Evolutionary conservation across 2,797 vertebrate genomes (phyloP).

Genomic region (Euphonia xanthogaster): DNA sequence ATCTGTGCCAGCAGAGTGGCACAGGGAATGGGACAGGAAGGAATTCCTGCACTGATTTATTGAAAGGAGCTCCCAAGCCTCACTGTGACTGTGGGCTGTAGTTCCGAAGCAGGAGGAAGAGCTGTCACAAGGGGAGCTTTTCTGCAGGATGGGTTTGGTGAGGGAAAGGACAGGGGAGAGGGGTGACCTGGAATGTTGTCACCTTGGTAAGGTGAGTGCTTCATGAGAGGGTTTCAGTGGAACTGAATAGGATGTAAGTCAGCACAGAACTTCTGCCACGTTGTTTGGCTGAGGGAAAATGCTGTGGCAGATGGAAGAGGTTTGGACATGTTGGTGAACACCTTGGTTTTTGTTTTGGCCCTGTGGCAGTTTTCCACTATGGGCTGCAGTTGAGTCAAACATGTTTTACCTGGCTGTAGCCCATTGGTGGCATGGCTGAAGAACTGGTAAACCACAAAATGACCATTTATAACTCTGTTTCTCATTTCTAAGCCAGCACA

Average conservation of each 20-base stretch:
- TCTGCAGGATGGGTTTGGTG: neutral
- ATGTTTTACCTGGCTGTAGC: neutral
- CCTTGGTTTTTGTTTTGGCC: neutral
- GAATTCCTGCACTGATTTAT: neutral
- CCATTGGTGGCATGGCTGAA: neutral
- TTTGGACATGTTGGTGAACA: neutral
- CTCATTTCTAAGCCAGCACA: neutral
- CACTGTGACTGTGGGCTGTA: neutral
- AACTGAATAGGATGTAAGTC: neutral
- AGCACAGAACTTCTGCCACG: neutral
- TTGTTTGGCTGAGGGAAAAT: neutral
- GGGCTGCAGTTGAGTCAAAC: neutral
- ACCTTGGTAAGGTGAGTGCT: neutral
- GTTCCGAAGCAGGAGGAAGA: neutral
- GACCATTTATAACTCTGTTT: neutral
- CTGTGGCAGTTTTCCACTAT: neutral
- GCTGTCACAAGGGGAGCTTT: neutral
- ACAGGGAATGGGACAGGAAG: neutral
- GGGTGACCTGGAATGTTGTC: neutral
- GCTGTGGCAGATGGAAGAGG: neutral
- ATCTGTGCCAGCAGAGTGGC: neutral
- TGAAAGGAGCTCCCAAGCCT: neutral
- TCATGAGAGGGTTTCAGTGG: neutral
- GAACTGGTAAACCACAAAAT: neutral
- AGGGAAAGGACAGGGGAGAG: neutral